Percentiles rank a stretch among this genome's conserved stretches.
These are phyloP conservation scores for Sphenodon punctatus DNA, from an alignment of 2,797 vertebrate species.

Conservation along the genomic window DNA sequence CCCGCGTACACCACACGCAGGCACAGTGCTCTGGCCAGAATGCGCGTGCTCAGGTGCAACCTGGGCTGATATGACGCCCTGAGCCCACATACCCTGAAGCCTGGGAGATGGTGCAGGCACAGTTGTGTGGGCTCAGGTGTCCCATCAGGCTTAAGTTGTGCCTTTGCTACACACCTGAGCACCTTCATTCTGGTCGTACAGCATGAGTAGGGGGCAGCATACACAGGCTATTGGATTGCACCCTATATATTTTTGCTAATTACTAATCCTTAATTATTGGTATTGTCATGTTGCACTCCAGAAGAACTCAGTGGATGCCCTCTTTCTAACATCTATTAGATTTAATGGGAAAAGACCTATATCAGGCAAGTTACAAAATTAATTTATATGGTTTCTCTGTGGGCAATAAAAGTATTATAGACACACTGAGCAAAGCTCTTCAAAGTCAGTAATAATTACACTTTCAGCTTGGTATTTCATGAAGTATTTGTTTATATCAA, in stretches of 20 bases:
- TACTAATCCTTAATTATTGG: neutral
- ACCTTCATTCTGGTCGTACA: no score
- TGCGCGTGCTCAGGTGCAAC: no score
- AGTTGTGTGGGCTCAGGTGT: no score
- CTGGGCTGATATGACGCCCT: no score
- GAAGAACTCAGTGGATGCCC: slow-evolving; percentile 44
- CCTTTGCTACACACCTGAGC: no score
- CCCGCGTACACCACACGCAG: no score
- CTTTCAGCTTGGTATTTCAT: slow-evolving; percentile 39
- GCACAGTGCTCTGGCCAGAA: no score
- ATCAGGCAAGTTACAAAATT: neutral
- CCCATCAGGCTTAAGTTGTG: no score
- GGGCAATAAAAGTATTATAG: slow-evolving; percentile 35
- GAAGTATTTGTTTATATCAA: slow-evolving; percentile 62
- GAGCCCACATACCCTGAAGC: no score
- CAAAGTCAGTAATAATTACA: slow-evolving; percentile 41
- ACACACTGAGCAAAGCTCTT: slow-evolving; percentile 34
- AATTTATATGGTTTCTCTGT: slow-evolving; percentile 19
- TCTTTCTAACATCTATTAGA: neutral
- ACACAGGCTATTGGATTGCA: no score
- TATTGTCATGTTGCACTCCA: neutral
- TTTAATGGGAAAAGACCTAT: neutral
- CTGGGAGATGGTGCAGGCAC: no score
- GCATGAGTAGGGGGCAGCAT: no score
- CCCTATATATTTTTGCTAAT: neutral